Evolutionary conservation across 2,888 invertebrate genomes (phyloP), one percentile per base, ranked within the genome.

Genomic region (Heliconius ismenius): DNA sequence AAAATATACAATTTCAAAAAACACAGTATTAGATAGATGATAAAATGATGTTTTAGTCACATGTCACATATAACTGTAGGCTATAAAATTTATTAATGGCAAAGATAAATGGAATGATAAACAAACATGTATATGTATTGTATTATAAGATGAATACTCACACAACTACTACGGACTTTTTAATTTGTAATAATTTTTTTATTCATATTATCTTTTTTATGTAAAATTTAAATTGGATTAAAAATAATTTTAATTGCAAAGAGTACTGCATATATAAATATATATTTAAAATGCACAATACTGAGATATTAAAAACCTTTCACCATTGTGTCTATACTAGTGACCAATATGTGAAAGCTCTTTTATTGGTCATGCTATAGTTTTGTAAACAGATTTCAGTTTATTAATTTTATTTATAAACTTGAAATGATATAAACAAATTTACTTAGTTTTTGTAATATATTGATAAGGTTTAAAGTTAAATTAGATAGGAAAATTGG

Each of bases 401-500:
- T 67, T 39, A 24, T 67, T 67, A 3, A 36, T 43, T 43, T 67
- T 43, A 9, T 24, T 4, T 67, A 24, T 24, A 67, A 15, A 67
- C 26, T 67, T 15, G 11, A 18, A 67, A 43, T 43, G 15, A 15
- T 67, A 24, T 39, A 67, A 43, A 67, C 39, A 39, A n/a, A 4
- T 13, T 65, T 10, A 65, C 36, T 13, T 67, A 15, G 39, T 67
- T 39, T 43, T 39, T 7, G 65, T 67, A 67, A 43, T 1, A 43
- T 67, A 24, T 67, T 39, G 13, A 67, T 67, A 39, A 67, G 67
- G 39, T 15, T 39, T 67, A 24, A 13, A 67, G 24, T 15, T 67
- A 67, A 67, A 67, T 43, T 67, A 67, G 39, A 39, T 67, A 67
- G 43, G n/a, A 24, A 67, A 67, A 24, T 67, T 67, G 39, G 39